Evolutionary conservation across 2,797 vertebrate genomes (phyloP), one percentile per base, ranked within the genome.

Genomic region (Hafferia zeledoni): DNA sequence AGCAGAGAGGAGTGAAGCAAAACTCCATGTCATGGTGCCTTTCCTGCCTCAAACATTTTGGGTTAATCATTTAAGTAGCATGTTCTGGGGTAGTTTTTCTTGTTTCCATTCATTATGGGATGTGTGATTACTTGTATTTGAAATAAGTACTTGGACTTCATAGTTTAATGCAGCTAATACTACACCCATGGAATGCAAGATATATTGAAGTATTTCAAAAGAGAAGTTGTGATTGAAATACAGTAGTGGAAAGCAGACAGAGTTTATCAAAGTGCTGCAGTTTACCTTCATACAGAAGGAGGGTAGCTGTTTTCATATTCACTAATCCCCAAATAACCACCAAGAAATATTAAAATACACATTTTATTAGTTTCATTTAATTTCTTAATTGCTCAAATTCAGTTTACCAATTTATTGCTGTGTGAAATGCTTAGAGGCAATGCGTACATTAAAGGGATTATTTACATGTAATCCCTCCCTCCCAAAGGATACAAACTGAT

Each of bases 371-470:
- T 98, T 98, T 98, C 97, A 98, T 98, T 98, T 98, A 97, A 97
- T 98, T 98, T 98, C 98, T 98, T 98, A 98, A 98, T 99, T 98
- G 98, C 98, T 98, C 98, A 98, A 98, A 98, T 98, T 98, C 98
- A 97, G 98, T 98, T 98, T 98, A 98, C 98, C 98, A 98, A 98
- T 98, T 98, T 98, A 98, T 98, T 98, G 98, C 98, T 98, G 98
- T 98, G 98, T 98, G 98, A 99, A 98, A 98, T 97, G 98, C 98
- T 99, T 98, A 98, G 98, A 99, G 98, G 98, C 98, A 81, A 98
- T 98, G 98, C 97, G 67, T 97, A 98, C 98, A 98, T 99, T 99
- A 99, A 99, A 98, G 96, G 98, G 99, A 99, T 99, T 99, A 99
- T 98, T 98, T 97, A 98, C 98, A 98, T 99, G 98, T 99, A 99